Base-by-base conservation (phyloP, 2,113 vertebrate genomes). In the Osmerus mordax region DNA sequence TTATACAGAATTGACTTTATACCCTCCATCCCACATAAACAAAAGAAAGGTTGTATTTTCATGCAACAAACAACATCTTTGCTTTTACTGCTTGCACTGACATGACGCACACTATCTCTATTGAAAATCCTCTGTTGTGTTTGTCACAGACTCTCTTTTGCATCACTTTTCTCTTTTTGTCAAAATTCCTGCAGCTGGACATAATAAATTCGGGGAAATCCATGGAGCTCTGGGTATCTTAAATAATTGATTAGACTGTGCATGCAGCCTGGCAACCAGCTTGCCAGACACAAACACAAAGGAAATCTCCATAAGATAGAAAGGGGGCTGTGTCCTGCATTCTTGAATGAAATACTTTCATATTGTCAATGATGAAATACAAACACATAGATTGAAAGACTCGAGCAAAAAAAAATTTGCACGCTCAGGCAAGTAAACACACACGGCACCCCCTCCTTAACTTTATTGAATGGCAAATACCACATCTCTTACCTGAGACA, bases 191-290 rank as follows among this genome's bases (percentile, higher is more conserved):
- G 76, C 85, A 84, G 83, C 83, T 83, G 86, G 79, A 85, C 83
- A 75, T 83, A 78, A 86, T 90, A 87, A 87, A 89, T 88, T 86
- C 86, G 71, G 16, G 78, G 83, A 85, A 88, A 88, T 84, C 83
- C 77, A 82, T 81, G 75, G 76, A 83, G 78, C 87, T 87, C 81
- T 83, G 81, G 84, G 83, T 87, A 84, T 78, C 84, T 86, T 90
- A 85, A 90, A 90, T 90, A 90, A 88, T 90, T 89, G 81, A 90
- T 88, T 79, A 84, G 81, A 80, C 72, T 74, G 83, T 83, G 83
- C 78, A 74, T 73, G 76, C 76, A 79, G 76, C 53, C 77, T 87
- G 83, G 82, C 83, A 87, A 81, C 73, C 77, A 75, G 84, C 77
- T 84, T 84, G 74, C 77, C 77, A 82, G 86, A 87, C 82, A 84